These are phyloP conservation scores for Scolopax rusticola DNA, from an alignment of 2,797 vertebrate genomes.

Conservation along the genomic window DNA sequence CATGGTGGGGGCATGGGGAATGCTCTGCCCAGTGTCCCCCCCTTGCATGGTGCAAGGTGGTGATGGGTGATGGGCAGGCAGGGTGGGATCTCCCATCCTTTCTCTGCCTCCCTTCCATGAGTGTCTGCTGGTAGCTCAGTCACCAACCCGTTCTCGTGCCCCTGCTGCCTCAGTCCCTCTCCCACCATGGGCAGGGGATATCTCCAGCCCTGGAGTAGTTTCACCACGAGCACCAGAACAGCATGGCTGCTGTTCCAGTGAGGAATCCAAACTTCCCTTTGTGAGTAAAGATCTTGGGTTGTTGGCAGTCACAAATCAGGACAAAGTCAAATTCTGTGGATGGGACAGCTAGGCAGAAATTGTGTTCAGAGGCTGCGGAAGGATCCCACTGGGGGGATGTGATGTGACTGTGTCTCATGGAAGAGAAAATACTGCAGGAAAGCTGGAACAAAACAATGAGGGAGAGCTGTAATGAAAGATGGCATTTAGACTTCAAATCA, in stretches of 20 bases:
- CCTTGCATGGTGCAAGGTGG: rapidly evolving
- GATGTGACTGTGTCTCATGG: not conserved
- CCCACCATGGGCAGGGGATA: not conserved
- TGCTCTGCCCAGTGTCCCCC: not conserved
- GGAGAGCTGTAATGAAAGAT: not conserved
- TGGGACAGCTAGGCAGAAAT: not conserved
- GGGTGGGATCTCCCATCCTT: not conserved
- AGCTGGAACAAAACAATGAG: not conserved
- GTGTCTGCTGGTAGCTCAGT: not conserved
- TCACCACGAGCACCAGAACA: no score
- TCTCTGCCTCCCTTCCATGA: rapidly evolving
- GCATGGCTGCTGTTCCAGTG: rapidly evolving
- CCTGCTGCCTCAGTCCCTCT: not conserved
- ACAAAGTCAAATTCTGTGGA: not conserved
- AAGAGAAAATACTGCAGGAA: not conserved
- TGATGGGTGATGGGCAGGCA: no score
- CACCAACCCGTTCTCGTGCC: rapidly evolving
- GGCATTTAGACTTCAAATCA: slow-evolving; percentile 1
- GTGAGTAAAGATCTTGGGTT: rapidly evolving
- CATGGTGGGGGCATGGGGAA: rapidly evolving
- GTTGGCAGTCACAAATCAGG: not conserved
- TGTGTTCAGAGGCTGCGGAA: not conserved
- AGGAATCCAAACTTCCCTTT: not conserved
- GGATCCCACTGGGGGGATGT: not conserved
- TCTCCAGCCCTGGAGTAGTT: not conserved